A percentile compares a stretch with the other conserved stretches of the same genome.
phyloP scores from a whole-genome alignment of 2,797 vertebrate species.

The Clamator glandarius region DNA sequence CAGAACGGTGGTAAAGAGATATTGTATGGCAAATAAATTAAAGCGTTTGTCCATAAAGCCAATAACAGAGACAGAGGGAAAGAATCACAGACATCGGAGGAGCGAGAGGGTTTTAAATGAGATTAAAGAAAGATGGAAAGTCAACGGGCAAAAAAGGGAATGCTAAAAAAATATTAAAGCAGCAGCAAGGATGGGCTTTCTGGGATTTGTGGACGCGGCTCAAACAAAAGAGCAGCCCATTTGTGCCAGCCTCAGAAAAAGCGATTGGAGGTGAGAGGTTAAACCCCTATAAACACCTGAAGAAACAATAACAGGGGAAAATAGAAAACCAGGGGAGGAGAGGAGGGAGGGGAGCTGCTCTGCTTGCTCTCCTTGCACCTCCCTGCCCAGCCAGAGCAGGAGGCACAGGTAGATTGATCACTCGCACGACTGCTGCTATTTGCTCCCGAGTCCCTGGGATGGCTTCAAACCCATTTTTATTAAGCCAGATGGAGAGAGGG shows the following conservation, averaged over 20 bases:
- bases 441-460: conserved; percentile 8
- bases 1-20: conserved; percentile 36
- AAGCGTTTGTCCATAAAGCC: conserved; percentile 34
- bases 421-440: background rate
- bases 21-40: conserved; percentile 67
- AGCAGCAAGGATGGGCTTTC: background rate
- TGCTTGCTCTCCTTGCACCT: fast-evolving
- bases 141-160: background rate
- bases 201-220: background rate
- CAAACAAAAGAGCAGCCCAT: background rate
- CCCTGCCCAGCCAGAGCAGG: background rate
- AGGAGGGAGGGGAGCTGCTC: background rate
- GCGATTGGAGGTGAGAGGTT: background rate
- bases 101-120: conserved; percentile 9
- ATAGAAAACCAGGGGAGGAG: background rate
- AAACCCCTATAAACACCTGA: background rate
- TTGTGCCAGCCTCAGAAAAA: background rate
- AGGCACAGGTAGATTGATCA: background rate
- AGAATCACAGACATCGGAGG: background rate
- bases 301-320: background rate
- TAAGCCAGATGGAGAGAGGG: conserved; percentile 59
- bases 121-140: conserved; percentile 7
- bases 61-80: background rate
- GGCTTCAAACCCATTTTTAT: conserved; percentile 62
- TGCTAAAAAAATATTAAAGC: background rate